Evolutionary conservation across 2,888 invertebrate genomes (phyloP).

Genomic region (Netelia fuscicornis): DNA sequence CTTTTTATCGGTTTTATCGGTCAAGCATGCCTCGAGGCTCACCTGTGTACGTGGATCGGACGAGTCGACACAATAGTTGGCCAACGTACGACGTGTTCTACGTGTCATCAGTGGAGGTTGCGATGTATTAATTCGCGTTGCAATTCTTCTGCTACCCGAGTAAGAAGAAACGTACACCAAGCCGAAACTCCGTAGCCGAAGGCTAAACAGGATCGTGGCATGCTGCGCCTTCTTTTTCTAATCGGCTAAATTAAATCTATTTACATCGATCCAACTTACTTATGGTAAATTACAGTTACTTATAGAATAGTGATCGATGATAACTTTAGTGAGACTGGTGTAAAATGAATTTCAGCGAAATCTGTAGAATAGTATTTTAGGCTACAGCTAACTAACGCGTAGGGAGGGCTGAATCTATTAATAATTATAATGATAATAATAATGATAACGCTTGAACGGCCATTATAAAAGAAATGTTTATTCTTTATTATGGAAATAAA

Average conservation of each 20-base stretch:
- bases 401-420: background rate
- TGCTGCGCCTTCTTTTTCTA: background rate
- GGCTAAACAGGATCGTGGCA: background rate
- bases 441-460: background rate
- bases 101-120: conserved; percentile 27
- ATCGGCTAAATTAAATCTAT: background rate
- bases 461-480: background rate
- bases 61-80: conserved; percentile 1
- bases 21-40: too few species aligned
- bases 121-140: conserved; percentile 44
- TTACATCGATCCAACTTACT: too few species aligned
- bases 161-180: background rate
- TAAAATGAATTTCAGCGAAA: conserved; percentile 15
- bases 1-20: too few species aligned
- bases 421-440: background rate
- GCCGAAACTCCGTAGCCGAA: background rate
- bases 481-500: conserved; percentile 2
- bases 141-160: background rate
- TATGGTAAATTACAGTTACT: background rate
- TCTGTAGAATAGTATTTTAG: conserved; percentile 16
- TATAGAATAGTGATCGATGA: background rate
- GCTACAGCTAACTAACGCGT: background rate
- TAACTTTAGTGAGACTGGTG: conserved; percentile 20
- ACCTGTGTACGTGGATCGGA: background rate
- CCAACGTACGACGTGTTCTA: conserved; percentile 35